phyloP scores from a whole-genome alignment of 2,888 invertebrate genomes.

The Rutpela maculata region DNA sequence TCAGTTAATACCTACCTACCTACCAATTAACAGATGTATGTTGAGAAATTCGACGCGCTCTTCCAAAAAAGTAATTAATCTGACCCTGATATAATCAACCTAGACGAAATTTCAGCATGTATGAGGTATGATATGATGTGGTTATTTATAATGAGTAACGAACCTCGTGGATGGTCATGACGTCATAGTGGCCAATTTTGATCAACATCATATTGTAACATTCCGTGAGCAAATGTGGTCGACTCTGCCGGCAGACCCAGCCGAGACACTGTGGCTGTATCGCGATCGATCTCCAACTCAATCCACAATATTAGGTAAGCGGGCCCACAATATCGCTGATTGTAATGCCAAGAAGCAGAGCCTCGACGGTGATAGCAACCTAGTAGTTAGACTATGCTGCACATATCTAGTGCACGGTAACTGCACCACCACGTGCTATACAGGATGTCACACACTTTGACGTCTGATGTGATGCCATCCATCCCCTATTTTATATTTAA shows the following conservation, averaged over 20 bases:
- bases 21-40: too few relatives aligned
- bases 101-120: slow-evolving; percentile 48
- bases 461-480: not conserved
- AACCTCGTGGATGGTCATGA: slow-evolving; percentile 70
- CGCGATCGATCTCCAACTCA: slow-evolving; percentile 65
- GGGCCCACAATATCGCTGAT: slow-evolving; percentile 32
- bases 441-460: not conserved
- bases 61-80: not conserved
- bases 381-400: slow-evolving; percentile 1
- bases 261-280: slow-evolving; percentile 51
- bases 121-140: slow-evolving; percentile 54
- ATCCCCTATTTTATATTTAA: slow-evolving; percentile 12
- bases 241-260: slow-evolving; percentile 54
- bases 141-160: slow-evolving; percentile 68
- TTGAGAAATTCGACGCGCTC: too few relatives aligned
- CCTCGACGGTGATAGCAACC: slow-evolving; percentile 23
- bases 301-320: slow-evolving; percentile 63
- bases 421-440: slow-evolving; percentile 43
- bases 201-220: slow-evolving; percentile 5
- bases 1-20: not conserved
- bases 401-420: slow-evolving; percentile 20
- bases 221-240: slow-evolving; percentile 23
- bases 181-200: slow-evolving; percentile 62
- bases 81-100: slow-evolving; percentile 14
- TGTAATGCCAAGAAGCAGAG: slow-evolving; percentile 39